Evolutionary conservation across 2,888 invertebrate genomes (phyloP), one percentile per base, ranked within the genome.

Genomic region (Alloplasta piceator): DNA sequence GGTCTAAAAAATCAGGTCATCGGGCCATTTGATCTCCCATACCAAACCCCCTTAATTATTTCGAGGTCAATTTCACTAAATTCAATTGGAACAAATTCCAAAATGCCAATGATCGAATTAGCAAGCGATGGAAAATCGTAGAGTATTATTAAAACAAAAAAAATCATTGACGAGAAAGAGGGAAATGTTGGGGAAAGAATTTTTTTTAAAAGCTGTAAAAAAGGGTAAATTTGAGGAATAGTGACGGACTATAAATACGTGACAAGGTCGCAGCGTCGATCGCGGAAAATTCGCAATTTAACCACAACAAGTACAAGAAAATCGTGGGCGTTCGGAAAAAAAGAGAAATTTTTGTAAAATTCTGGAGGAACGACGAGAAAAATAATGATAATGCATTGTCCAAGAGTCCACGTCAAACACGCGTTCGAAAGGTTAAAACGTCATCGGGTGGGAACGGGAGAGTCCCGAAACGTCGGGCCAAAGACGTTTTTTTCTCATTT

Each of bases 341-440:
- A 48, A 36, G 16, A 7, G 58, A 12, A 60, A 60, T 4, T 36
- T 1, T 3, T 1, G 9, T 9, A 16, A 72, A 72, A 77, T 41
- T 64, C 12, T 38, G 1, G 7, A 7, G 10, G 9, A 67, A 26
- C 38, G n/a, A 39, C 10, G 38, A 6, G 38, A 61, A 68, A 52
- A 12, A 46, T 26, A 84, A 82, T 81, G 26, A 26, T 26, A 83
- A 50, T 73, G 80, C 78, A 78, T 56, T 72, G 82, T 83, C 73
- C 67, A 12, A 72, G 56, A 70, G 68, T 52, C 26, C 68, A 81
- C 73, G 58, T 60, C 16, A 74, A 86, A 80, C 84, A 80, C 80
- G 83, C 76, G 85, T 84, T 72, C 80, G 74, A 86, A 87, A 90
- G 90, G 90, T 90, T 90, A 90, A 90, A 90, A 88, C 87, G 88